Evolutionary conservation across 2,113 vertebrate genomes (phyloP), one percentile per base, ranked within the genome.

Genomic region (Gasterosteus aculeatus): DNA sequence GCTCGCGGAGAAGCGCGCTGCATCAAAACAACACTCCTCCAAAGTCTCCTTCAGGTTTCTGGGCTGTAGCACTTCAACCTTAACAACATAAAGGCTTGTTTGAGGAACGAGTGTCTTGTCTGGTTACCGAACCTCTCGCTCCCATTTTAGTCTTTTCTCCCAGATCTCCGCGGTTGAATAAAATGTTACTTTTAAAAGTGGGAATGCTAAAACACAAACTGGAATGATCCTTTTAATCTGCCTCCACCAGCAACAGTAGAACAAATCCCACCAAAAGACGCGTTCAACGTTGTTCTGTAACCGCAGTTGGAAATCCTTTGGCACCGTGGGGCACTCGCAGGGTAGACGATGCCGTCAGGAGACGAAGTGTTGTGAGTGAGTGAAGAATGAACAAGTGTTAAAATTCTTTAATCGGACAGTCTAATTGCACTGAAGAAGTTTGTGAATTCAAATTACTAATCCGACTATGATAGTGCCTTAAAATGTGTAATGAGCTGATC

Each of bases 391-490:
- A 5, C 59, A 41, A 69, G 54, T 29, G 19, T 18, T 58, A 26
- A 41, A 11, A n/a, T 47, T 33, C 2, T 63, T 15, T 49, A 42
- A 53, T 72, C 14, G 0, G 44, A 69, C 11, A 54, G 42, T 39
- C 12, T 66, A 54, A 77, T 59, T 57, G 1, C 22, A 59, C 33
- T 62, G 18, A 70, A 4, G 3, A 42, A 7, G 2, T 26, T 29
- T 11, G 16, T 29, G 33, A 77, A 54, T 67, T 42, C 5, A 54
- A 12, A 33, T 58, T 46, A 46, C 70, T 26, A 6, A 63, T 38
- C 35, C 6, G 72, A 49, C 16, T 51, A 42, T 59, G 8, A 54
- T 69, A 65, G 75, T 89, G 89, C 87, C 87, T 88, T 91, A 81
- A 78, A 77, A 66, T 33, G 49, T 64, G 2, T 9, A 14, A 44